Evolutionary conservation across 2,888 invertebrate genomes (phyloP).

Genomic region (Drosophila diplacantha): DNA sequence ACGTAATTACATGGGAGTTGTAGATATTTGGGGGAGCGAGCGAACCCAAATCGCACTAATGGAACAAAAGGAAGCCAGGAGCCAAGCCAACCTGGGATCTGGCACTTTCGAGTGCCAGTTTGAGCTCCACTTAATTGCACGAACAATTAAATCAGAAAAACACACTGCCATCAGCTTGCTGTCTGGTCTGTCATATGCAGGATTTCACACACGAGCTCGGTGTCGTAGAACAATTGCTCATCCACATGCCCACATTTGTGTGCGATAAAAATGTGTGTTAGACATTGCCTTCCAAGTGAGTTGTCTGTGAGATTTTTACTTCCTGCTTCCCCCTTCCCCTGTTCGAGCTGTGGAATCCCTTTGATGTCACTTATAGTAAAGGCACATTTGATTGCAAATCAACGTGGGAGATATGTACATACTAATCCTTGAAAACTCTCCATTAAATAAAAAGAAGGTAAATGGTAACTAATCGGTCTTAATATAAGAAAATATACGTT

Average conservation of each 20-base stretch:
- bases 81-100: conserved; percentile 3
- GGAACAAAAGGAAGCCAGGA: conserved; percentile 13
- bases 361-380: conserved; percentile 1
- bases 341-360: conserved; percentile 2
- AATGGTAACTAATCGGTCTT: background rate
- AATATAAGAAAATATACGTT: background rate
- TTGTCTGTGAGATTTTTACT: conserved; percentile 24
- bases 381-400: background rate
- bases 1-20: conserved; percentile 25
- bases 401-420: too few relatives aligned
- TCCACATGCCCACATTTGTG: background rate
- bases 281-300: conserved; percentile 23
- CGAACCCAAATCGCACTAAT: conserved; percentile 15
- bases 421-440: background rate
- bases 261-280: conserved; percentile 30
- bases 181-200: conserved; percentile 32
- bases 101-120: conserved; percentile 9
- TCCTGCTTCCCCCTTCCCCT: background rate
- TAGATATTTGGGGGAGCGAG: conserved; percentile 7
- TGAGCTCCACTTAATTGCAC: conserved; percentile 19
- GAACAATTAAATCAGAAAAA: conserved; percentile 31
- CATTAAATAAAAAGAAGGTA: background rate
- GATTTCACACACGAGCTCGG: conserved; percentile 9
- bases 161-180: conserved; percentile 17
- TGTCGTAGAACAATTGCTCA: conserved; percentile 17